A percentile compares a stretch with the other conserved stretches of the same genome.
phyloP scores from a whole-genome alignment of 2,797 vertebrate genomes.

The Pangasius macronema region DNA sequence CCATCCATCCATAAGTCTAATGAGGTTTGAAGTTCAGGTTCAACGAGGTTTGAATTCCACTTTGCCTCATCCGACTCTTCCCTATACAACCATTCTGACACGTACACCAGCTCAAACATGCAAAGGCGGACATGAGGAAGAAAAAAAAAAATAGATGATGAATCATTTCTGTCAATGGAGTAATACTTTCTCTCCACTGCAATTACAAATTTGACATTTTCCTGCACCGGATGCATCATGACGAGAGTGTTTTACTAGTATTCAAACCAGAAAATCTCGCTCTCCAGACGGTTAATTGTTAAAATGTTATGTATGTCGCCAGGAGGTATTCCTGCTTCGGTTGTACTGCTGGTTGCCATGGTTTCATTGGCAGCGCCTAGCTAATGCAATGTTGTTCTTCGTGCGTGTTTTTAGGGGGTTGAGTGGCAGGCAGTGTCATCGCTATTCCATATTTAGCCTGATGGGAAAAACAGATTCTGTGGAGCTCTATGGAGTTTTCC shows the following conservation, averaged over 20 bases:
- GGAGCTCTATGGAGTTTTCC: not conserved
- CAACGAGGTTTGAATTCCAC: not conserved
- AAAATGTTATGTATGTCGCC: not conserved
- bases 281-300: not conserved
- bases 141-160: not conserved
- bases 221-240: not conserved
- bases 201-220: not conserved
- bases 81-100: not conserved
- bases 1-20: no score
- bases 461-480: not conserved
- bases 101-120: not conserved
- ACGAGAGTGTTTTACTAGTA: not conserved
- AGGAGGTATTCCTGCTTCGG: slow-evolving; percentile 1
- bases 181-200: no score
- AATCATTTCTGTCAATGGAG: not conserved
- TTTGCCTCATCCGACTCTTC: not conserved
- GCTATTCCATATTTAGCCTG: not conserved
- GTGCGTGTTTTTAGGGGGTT: not conserved
- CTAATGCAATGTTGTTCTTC: not conserved
- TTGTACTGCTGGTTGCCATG: not conserved
- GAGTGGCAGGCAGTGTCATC: no score
- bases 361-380: not conserved
- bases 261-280: not conserved
- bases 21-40: no score
- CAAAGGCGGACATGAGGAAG: not conserved